Base-by-base conservation (phyloP, 2,888 invertebrate genomes). In the Phyllotreta cruciferae region DNA sequence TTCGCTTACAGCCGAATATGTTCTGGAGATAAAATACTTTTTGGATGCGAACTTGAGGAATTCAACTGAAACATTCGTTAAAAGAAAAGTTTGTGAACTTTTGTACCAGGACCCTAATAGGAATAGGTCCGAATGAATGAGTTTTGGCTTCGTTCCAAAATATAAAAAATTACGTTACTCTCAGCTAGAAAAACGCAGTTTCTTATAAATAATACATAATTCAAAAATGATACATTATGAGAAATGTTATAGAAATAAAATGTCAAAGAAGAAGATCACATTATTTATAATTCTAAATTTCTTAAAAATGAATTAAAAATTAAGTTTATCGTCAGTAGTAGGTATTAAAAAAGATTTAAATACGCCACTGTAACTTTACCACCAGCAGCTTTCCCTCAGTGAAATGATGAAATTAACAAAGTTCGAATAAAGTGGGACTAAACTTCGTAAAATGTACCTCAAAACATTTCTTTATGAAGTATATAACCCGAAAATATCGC, bases 381-480 rank as follows among this genome's bases (percentile, higher is more conserved):
- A 10, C 38, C 47, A 34, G 3, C 47, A 13, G 14, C 34, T 34
- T 14, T 24, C 24, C 7, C n/a, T 49, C 49, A 24, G 14, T 24
- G 13, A 41, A 39, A 8, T 41, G 54, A 41, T 24, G 42, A 24
- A 58, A 58, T 58, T 50, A 58, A 35, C 13, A 13, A 39, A 37
- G 52, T 58, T 56, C 41, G 55, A 50, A 45, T 10, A 36, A 39
- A 49, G 38, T 54, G 35, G 10, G 38, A 47, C 36, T 11, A 35
- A n/a, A 38, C 44, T 47, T 54, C 14, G 35, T 35, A 50, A 39
- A 41, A 44, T 50, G 42, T 37, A 49, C 57, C 57, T 49, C 39
- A 58, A 24, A 58, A 58, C 50, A 58, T 10, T 58, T 41, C 50
- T 41, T 58, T 58, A 52, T 52, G 41, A 41, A 41, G 41, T 41